Percentiles rank a stretch among this genome's conserved stretches.
phyloP scores from a whole-genome alignment of 2,888 invertebrate species.

The Spisula subtruncata region DNA sequence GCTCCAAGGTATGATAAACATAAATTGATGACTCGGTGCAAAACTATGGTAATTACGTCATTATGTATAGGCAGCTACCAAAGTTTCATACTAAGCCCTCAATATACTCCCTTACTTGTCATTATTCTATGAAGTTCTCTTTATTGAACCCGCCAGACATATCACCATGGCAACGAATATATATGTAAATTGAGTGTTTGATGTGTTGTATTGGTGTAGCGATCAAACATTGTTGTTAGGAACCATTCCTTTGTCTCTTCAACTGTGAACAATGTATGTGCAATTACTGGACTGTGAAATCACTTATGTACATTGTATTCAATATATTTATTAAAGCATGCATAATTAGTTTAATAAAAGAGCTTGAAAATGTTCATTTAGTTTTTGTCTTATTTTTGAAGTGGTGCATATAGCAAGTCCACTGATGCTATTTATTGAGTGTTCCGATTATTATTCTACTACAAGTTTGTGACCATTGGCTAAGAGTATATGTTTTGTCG shows the following conservation, averaged over 20 bases:
- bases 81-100: neutral
- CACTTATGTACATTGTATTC: constrained; percentile 2
- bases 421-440: too few species aligned
- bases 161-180: neutral
- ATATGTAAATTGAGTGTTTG: neutral
- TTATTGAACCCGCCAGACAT: neutral
- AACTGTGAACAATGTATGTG: neutral
- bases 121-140: neutral
- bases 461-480: too few species aligned
- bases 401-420: too few species aligned
- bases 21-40: too few species aligned
- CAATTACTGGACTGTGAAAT: neutral
- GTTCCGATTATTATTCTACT: too few species aligned
- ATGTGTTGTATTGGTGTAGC: neutral
- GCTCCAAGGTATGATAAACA: too few species aligned
- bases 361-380: neutral
- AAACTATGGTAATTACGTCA: neutral
- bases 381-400: neutral
- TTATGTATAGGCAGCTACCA: neutral
- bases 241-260: neutral
- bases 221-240: neutral
- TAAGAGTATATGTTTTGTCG: too few species aligned
- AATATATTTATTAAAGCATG: neutral
- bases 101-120: neutral
- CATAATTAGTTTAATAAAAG: constrained; percentile 17